A percentile compares a stretch with the other conserved stretches of the same genome.
Conservation (phyloP, 2,797 vertebrate species). For the Petrocephalus sullivani region DNA sequence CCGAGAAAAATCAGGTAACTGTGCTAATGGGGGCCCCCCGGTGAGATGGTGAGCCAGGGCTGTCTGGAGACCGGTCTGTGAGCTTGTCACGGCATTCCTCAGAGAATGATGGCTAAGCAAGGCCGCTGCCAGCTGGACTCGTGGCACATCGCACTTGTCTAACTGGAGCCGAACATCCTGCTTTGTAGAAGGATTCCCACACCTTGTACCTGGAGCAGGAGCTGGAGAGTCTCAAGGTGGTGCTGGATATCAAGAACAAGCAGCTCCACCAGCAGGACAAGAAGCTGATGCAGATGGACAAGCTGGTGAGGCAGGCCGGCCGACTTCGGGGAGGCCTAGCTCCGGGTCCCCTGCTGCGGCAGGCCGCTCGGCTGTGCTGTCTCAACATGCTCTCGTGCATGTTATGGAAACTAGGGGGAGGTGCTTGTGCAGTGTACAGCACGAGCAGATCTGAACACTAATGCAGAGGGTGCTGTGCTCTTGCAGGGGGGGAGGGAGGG, state of each 20-base stretch:
- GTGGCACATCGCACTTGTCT: background rate
- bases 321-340: background rate
- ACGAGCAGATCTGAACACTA: background rate
- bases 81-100: background rate
- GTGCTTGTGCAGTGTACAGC: background rate
- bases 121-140: background rate
- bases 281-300: slow-evolving; percentile 83
- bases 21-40: background rate
- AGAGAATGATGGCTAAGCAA: background rate
- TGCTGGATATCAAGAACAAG: slow-evolving; percentile 90
- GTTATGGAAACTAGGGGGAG: background rate
- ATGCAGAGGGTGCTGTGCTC: background rate
- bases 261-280: slow-evolving; percentile 88
- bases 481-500: background rate
- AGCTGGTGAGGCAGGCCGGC: slow-evolving; percentile 69
- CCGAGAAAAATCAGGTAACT: slow-evolving; percentile 67
- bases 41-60: background rate
- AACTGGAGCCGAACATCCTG: background rate
- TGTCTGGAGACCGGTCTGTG: background rate
- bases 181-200: slow-evolving; percentile 80
- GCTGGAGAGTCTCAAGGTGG: slow-evolving; percentile 90
- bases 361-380: background rate
- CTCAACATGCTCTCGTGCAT: background rate
- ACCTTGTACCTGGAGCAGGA: slow-evolving; percentile 91
- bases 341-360: background rate